These are phyloP conservation scores for Anagyrus pseudococci DNA, from an alignment of 2,888 invertebrate species.

Conservation along the genomic window DNA sequence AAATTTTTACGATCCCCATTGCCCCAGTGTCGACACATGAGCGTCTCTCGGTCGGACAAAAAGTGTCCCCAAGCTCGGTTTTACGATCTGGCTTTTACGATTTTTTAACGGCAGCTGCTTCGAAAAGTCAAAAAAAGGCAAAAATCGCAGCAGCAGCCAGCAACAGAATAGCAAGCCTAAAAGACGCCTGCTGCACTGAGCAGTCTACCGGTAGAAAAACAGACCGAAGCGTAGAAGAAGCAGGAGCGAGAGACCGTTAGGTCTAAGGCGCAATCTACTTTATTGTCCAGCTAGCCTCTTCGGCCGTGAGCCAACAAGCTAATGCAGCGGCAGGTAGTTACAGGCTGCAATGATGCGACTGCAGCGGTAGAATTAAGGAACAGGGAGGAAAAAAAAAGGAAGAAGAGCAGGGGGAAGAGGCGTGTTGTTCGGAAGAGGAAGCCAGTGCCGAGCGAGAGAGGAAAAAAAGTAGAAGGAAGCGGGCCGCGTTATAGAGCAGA, in stretches of 20 bases:
- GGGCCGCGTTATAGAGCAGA: constrained; percentile 12
- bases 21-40: background rate
- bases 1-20: constrained; percentile 12
- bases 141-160: constrained; percentile 1
- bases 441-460: no score
- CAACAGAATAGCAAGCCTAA: no score
- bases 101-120: constrained; percentile 19
- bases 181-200: no score
- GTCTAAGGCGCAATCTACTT: constrained; percentile 22
- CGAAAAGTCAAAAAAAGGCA: constrained; percentile 1
- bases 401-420: background rate
- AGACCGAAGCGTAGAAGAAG: constrained; percentile 1
- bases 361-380: background rate
- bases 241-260: constrained; percentile 21
- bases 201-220: no score
- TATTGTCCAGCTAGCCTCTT: background rate
- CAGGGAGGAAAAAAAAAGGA: constrained; percentile 2
- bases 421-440: constrained; percentile 21
- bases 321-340: constrained; percentile 4
- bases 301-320: background rate
- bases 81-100: constrained; percentile 28
- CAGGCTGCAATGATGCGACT: constrained; percentile 2
- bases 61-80: background rate
- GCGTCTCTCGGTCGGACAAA: no score
- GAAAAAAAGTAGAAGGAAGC: constrained; percentile 4